phyloP scores from a whole-genome alignment of 2,888 invertebrate species.

The Platynereis dumerilii region DNA sequence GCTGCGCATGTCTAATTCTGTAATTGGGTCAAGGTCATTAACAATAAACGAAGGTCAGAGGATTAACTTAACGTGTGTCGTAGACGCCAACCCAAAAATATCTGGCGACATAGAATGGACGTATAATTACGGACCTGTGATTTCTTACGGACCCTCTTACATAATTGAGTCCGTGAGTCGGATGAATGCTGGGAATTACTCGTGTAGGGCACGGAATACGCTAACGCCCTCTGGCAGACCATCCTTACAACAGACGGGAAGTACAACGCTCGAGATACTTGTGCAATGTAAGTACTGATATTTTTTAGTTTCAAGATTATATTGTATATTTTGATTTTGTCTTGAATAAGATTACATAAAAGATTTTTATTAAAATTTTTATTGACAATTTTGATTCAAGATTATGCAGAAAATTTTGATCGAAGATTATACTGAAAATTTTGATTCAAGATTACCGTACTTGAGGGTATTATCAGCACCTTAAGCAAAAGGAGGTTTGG shows the following conservation, averaged over 20 bases:
- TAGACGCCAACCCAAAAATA: background rate
- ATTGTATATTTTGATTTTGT: no score
- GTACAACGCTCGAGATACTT: background rate
- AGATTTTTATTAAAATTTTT: no score
- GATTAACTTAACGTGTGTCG: constrained; percentile 5
- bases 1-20: background rate
- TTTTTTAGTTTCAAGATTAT: no score
- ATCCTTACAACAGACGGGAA: background rate
- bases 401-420: no score
- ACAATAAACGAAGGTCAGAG: background rate
- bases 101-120: background rate
- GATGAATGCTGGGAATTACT: background rate
- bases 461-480: no score
- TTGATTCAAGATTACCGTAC: no score
- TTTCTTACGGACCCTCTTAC: background rate
- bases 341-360: no score
- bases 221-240: constrained; percentile 1
- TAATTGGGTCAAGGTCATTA: background rate
- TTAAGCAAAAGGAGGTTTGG: no score
- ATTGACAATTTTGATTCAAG: no score
- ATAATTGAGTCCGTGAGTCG: background rate
- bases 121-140: background rate
- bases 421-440: no score
- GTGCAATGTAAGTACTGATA: constrained; percentile 2
- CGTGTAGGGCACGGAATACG: background rate